A percentile compares a stretch with the other conserved stretches of the same genome.
Evolutionary conservation across 2,797 vertebrate genomes (phyloP).

Genomic region (Masticophis lateralis): DNA sequence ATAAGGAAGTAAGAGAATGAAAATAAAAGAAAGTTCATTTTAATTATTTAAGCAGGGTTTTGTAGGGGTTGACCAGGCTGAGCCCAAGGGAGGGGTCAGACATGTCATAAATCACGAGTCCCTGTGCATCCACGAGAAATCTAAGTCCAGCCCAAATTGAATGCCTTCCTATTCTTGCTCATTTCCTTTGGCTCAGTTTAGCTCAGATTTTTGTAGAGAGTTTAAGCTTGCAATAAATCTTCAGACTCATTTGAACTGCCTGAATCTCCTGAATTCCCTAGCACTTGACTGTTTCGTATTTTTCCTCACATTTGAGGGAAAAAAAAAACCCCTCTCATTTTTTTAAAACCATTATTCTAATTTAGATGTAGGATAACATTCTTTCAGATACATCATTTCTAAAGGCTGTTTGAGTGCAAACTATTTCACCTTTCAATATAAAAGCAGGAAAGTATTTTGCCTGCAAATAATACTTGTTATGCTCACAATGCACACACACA

Average conservation of each 20-base stretch:
- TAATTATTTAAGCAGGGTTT: background rate
- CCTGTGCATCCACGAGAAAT: background rate
- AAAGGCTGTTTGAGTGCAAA: background rate
- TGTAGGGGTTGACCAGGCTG: background rate
- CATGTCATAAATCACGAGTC: background rate
- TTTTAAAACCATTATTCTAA: background rate
- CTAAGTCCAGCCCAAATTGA: background rate
- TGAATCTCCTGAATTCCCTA: background rate
- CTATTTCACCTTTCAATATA: background rate
- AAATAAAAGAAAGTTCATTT: background rate
- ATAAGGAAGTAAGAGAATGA: background rate
- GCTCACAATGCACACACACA: background rate
- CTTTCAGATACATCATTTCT: background rate
- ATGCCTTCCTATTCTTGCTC: background rate
- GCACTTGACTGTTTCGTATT: background rate
- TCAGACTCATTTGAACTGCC: background rate
- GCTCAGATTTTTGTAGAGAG: background rate
- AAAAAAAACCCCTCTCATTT: background rate
- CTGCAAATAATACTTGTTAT: constrained; percentile 9
- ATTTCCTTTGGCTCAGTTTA: background rate
- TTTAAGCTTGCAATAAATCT: background rate
- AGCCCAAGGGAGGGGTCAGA: background rate
- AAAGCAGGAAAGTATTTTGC: background rate
- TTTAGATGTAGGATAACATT: background rate
- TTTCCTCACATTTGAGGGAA: background rate